Conservation (phyloP, 1,140 invertebrate genomes). For the Mamestra configurata region DNA sequence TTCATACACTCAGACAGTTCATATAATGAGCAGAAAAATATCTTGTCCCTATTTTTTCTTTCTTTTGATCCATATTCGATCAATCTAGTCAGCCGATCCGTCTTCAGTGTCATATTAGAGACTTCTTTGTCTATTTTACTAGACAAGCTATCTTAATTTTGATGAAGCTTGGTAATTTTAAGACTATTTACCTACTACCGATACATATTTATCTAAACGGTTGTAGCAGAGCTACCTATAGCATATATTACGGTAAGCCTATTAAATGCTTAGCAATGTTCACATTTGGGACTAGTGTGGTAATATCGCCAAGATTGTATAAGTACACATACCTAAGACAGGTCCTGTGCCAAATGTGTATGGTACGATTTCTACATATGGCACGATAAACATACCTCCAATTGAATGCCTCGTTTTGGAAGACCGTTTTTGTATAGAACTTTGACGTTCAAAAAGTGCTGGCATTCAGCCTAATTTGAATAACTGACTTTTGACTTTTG, state of each 20-base stretch:
- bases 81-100: constrained; percentile 12
- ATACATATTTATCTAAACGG: too few relatives aligned
- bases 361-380: neutral
- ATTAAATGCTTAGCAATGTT: neutral
- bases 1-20: neutral
- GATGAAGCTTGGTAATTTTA: neutral
- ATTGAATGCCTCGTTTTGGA: too few relatives aligned
- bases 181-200: neutral
- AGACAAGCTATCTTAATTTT: neutral
- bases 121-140: neutral
- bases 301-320: neutral
- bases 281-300: neutral
- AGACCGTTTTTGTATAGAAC: too few relatives aligned
- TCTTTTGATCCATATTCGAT: constrained; percentile 4
- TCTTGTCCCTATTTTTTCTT: neutral
- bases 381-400: too few relatives aligned
- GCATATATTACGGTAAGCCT: too few relatives aligned
- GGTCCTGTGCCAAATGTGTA: neutral
- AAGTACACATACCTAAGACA: neutral
- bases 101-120: constrained; percentile 8
- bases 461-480: too few relatives aligned
- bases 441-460: too few relatives aligned
- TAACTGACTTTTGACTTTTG: too few relatives aligned
- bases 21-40: constrained; percentile 18
- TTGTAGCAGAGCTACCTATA: too few relatives aligned